A percentile compares a stretch with the other conserved stretches of the same genome.
phyloP scores from a whole-genome alignment of 2,888 invertebrate species.

The Pseudococcus jackbeardsleyi region DNA sequence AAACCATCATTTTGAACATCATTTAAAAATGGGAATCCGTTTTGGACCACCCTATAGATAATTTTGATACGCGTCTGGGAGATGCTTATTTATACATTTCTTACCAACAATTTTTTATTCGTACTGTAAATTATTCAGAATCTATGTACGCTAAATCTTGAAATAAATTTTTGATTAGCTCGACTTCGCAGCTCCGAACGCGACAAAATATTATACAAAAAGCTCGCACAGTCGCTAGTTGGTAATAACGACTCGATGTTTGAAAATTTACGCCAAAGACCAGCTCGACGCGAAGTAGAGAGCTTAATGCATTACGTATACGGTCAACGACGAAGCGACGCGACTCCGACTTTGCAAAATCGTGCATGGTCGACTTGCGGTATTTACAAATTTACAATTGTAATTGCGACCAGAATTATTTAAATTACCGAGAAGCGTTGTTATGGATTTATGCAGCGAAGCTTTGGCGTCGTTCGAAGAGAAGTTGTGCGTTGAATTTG shows the following conservation, averaged over 20 bases:
- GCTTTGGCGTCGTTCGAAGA: background rate
- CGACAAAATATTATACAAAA: background rate
- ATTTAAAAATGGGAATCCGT: no score
- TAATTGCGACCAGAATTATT: constrained; percentile 32
- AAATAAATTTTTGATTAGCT: background rate
- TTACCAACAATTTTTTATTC: no score
- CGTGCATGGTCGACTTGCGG: constrained; percentile 23
- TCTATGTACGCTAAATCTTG: background rate
- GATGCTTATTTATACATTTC: no score
- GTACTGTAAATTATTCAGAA: background rate
- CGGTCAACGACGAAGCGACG: background rate
- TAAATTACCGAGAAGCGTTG: background rate
- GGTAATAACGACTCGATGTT: background rate
- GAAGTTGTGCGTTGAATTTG: no score
- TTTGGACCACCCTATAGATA: no score
- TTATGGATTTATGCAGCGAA: background rate
- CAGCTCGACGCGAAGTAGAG: no score
- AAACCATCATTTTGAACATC: no score
- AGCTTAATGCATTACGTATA: constrained; percentile 9
- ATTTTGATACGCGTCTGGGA: no score
- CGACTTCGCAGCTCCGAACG: background rate
- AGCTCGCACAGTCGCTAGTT: background rate
- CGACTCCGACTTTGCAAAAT: background rate
- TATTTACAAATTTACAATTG: constrained; percentile 32
- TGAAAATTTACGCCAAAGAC: background rate